Conservation (phyloP, 2,113 vertebrate genomes). For the Anolis sagrei region DNA sequence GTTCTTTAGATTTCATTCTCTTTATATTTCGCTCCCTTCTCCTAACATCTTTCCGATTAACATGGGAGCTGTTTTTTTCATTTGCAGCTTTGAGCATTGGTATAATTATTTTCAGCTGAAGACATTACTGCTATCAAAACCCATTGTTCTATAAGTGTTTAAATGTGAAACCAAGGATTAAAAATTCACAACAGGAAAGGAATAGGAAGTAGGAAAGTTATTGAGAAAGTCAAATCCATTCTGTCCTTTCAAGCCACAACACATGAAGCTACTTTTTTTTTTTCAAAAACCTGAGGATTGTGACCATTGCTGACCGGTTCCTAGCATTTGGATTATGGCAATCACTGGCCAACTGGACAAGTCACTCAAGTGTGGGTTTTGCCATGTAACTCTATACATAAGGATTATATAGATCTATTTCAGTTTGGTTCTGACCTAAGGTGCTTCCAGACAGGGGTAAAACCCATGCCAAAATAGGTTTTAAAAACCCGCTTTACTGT, state of each 20-base stretch:
- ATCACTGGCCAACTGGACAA: too few relatives aligned
- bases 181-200: not conserved
- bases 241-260: not conserved
- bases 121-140: conserved; percentile 2
- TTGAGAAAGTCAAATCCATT: not conserved
- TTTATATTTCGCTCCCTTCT: not conserved
- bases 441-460: too few relatives aligned
- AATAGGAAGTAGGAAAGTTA: not conserved
- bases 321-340: too few relatives aligned
- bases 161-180: conserved; percentile 17
- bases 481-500: too few relatives aligned
- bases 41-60: not conserved
- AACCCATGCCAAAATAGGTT: too few relatives aligned
- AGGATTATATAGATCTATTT: too few relatives aligned
- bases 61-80: not conserved
- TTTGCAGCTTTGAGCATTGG: not conserved
- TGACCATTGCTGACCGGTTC: too few relatives aligned
- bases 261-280: too few relatives aligned
- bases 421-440: not conserved
- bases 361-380: too few relatives aligned
- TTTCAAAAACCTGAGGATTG: too few relatives aligned
- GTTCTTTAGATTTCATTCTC: not conserved
- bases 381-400: too few relatives aligned
- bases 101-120: conserved; percentile 12
- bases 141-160: not conserved